These are phyloP conservation scores for Scleropages formosus DNA, from an alignment of 2,797 vertebrate species.

Conservation along the genomic window DNA sequence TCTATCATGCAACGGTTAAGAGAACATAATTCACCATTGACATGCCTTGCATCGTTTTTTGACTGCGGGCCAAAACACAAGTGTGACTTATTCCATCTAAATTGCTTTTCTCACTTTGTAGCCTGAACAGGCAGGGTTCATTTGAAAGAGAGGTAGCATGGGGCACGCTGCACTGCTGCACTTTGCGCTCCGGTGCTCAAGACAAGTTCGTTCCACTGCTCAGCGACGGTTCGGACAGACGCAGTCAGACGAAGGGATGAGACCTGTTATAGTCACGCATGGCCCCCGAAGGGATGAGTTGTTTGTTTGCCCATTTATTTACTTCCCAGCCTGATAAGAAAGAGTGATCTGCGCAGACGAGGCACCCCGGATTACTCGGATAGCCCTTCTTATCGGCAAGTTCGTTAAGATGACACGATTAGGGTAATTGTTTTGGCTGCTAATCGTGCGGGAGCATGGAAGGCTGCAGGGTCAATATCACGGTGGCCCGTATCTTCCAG, in stretches of 20 bases:
- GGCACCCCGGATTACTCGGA: constrained; percentile 36
- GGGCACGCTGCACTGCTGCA: background rate
- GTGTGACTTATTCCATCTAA: no score
- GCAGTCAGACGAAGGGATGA: background rate
- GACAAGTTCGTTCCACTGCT: background rate
- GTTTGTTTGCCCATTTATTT: background rate
- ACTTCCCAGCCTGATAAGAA: background rate
- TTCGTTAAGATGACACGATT: constrained; percentile 60
- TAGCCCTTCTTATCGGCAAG: constrained; percentile 47
- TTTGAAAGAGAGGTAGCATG: background rate
- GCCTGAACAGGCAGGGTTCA: background rate
- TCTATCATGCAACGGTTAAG: no score
- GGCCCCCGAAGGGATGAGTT: background rate
- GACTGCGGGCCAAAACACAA: no score
- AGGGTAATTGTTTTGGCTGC: constrained; percentile 55
- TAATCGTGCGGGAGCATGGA: constrained; percentile 48
- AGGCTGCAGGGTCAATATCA: constrained; percentile 41
- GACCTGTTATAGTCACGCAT: background rate
- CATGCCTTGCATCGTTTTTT: no score
- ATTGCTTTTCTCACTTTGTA: no score
- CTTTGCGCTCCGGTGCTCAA: no score
- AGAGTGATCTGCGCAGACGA: background rate
- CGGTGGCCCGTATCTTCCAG: constrained; percentile 45
- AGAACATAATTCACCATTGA: no score
- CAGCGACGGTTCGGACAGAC: background rate